Evolutionary conservation across 1,140 invertebrate species (phyloP), one percentile per base, ranked within the genome.

Genomic region (Leptopilina clavipes): DNA sequence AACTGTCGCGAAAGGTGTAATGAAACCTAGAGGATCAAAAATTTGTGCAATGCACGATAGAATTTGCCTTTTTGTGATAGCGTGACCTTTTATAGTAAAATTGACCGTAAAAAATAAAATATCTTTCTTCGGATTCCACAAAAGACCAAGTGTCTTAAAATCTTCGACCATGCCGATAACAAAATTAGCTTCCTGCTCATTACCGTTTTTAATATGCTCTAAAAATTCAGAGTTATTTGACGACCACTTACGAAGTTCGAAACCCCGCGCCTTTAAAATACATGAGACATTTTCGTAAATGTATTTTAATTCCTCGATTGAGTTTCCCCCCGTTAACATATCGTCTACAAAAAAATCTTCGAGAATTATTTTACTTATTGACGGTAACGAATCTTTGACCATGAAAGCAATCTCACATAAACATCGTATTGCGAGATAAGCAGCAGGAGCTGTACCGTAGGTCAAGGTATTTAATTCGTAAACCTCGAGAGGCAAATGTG

Each of bases 351-450:
- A 56, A 22, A 56, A 56, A 56, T 56, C 54, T 11, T 22, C 10
- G 3, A 18, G 7, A 22, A 56, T 56, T 22, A 56, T 11, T 56
- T 56, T 22, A 22, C 9, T 22, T 22, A 22, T 56, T 11, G 7
- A 11, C 7, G 54, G 54, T 3, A 22, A 11, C 10, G 18, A 22
- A 22, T 56, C 19, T 56, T 11, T 54, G 14, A 52, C 6, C 70
- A 80, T 52, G 1, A 88, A 71, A 25, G 10, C 19, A 1, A 92
- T 83, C 72, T 89, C 87, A 12, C 89, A 65, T 8, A 56, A 10
- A 22, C 54, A 56, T 10, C 54, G 17, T 9, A 56, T 56, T 6
- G 54, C 54, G 18, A 56, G 18, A 7, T 22, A 56, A 1, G 54
- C 17, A 6, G 18, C 54, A 7, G 54, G 18, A 3, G 18, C 54